phyloP scores from a whole-genome alignment of 2,888 invertebrate genomes.

The Netelia virgata region DNA sequence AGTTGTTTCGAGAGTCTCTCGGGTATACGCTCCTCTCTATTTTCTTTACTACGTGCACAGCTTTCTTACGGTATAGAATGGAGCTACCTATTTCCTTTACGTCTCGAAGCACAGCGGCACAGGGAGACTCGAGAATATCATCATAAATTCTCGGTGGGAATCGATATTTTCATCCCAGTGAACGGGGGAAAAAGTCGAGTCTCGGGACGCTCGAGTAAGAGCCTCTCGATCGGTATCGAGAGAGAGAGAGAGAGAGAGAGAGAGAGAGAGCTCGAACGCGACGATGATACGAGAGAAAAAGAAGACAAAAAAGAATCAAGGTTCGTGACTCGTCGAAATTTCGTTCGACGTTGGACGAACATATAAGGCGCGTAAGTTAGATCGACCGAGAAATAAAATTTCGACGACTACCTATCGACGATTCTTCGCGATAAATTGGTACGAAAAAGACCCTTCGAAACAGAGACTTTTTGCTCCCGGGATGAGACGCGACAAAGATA shows the following conservation, averaged over 20 bases:
- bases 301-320: slow-evolving; percentile 12
- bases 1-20: background rate
- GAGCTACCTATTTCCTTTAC: background rate
- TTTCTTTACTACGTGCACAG: slow-evolving; percentile 7
- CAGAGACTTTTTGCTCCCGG: slow-evolving; percentile 2
- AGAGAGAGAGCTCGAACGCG: background rate
- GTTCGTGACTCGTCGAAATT: slow-evolving; percentile 48
- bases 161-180: slow-evolving; percentile 54
- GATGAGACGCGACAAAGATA: slow-evolving; percentile 14
- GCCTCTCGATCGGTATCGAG: slow-evolving; percentile 7
- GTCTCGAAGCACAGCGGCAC: slow-evolving; percentile 9
- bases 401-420: slow-evolving; percentile 21
- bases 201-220: slow-evolving; percentile 12
- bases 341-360: slow-evolving; percentile 12
- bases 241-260: slow-evolving; percentile 11
- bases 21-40: background rate
- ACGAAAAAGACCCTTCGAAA: background rate
- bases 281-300: background rate
- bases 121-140: slow-evolving; percentile 48
- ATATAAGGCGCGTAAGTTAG: background rate
- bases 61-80: slow-evolving; percentile 21
- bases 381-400: background rate
- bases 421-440: slow-evolving; percentile 52
- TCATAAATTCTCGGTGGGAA: slow-evolving; percentile 60
- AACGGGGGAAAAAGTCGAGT: slow-evolving; percentile 2